A percentile compares a stretch with the other conserved stretches of the same genome.
These are phyloP conservation scores for Hymenopus coronatus DNA, from an alignment of 2,888 invertebrate genomes.

Conservation along the genomic window DNA sequence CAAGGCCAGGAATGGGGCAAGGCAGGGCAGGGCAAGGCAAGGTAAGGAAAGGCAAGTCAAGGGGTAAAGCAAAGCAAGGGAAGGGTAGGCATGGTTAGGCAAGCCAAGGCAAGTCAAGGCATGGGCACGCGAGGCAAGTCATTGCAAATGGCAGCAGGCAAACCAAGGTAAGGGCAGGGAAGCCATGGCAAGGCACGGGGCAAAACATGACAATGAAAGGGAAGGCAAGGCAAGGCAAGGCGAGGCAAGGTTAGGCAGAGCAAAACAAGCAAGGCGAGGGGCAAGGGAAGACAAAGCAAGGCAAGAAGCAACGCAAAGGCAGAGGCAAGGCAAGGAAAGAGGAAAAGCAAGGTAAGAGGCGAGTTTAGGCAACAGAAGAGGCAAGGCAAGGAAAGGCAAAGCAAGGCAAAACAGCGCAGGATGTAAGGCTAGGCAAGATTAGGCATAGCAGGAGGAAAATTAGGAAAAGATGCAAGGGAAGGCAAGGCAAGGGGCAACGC, in stretches of 20 bases:
- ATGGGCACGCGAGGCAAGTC: too few relatives aligned
- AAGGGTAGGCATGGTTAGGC: too few relatives aligned
- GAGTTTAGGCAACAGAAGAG: not conserved
- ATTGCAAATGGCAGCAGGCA: too few relatives aligned
- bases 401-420: conserved; percentile 5
- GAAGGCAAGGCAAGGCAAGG: not conserved
- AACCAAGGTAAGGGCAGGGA: not conserved
- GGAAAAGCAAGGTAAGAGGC: not conserved
- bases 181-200: not conserved
- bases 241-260: not conserved
- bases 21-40: too few relatives aligned
- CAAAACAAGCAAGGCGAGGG: not conserved
- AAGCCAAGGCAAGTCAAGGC: too few relatives aligned
- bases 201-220: not conserved
- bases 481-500: not conserved
- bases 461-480: too few relatives aligned
- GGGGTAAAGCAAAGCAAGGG: too few relatives aligned
- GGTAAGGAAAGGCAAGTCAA: too few relatives aligned
- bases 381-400: too few relatives aligned
- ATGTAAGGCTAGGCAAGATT: conserved; percentile 8
- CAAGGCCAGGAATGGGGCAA: too few relatives aligned
- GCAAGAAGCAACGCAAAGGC: not conserved
- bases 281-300: not conserved
- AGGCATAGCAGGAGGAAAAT: conserved; percentile 15
- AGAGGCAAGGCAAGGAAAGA: not conserved